These are phyloP conservation scores for Bombycilla garrulus DNA, from an alignment of 2,113 vertebrate genomes.

Conservation along the genomic window DNA sequence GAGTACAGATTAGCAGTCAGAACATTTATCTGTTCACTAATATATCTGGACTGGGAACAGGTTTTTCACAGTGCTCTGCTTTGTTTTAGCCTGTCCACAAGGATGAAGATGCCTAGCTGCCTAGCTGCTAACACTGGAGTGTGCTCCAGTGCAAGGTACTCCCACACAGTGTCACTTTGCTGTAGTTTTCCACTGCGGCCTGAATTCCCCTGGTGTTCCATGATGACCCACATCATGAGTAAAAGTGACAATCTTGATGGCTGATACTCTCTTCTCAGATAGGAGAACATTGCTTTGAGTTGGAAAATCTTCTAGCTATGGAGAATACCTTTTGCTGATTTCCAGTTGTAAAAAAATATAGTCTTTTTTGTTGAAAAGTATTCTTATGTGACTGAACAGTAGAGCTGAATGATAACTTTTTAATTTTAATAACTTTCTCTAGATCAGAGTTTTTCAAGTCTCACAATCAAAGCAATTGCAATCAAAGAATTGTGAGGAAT, in stretches of 20 bases:
- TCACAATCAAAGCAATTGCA: not conserved
- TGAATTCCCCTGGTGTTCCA: not conserved
- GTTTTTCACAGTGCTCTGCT: not conserved
- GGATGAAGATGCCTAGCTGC: not conserved
- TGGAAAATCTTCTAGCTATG: not conserved
- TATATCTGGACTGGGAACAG: not conserved
- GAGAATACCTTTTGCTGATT: not conserved
- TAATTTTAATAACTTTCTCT: not conserved
- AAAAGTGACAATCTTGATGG: not conserved
- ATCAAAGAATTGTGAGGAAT: not conserved
- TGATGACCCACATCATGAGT: fast-evolving
- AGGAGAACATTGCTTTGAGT: not conserved
- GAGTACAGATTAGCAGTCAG: not conserved
- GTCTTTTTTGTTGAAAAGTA: not conserved
- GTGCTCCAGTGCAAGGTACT: not conserved
- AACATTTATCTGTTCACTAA: not conserved
- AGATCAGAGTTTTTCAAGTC: not conserved
- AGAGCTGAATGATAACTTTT: not conserved
- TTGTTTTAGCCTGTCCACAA: not conserved
- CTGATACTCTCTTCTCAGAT: not conserved
- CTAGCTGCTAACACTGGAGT: not conserved
- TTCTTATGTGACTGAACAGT: not conserved
- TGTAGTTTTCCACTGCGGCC: not conserved
- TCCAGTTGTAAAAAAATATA: not conserved
- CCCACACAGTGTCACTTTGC: not conserved